Base-by-base conservation (phyloP, 2,888 invertebrate genomes). In the Eumerus sabulonum region DNA sequence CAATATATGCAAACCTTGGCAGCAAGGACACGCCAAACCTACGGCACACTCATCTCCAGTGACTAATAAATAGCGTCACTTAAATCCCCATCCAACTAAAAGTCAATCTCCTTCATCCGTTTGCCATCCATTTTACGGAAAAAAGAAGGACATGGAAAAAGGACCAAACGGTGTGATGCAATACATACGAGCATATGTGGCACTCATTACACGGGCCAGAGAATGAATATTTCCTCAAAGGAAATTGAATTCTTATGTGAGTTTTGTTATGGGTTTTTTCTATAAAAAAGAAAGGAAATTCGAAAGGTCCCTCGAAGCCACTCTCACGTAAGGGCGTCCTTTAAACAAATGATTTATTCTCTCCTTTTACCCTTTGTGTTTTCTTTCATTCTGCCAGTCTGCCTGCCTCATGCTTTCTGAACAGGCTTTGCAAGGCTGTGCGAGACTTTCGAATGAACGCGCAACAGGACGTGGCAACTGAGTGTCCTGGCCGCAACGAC, bases 181-280 rank as follows among this genome's bases (percentile, higher is more conserved):
- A 11, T 40, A n/a, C 11, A n/a, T 40, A 3, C 12, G 40, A 40
- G 45, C 35, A 17, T 63, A 73, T 73, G 57, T 79, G 51, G 67
- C 63, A 79, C 72, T 79, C 77, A 73, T 79, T 73, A 63, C 57
- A n/a, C 63, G 35, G 51, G 53, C 40, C 54, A 68, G 62, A n/a
- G 53, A 59, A 73, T 73, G 73, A 73, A 73, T 73, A 73, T 73
- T 73, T 79, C 63, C 68, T 68, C 36, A 53, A 57, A 63, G 77
- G 77, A 79, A 73, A 79, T 79, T 79, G 77, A 79, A 79, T 79
- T 79, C 68, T 68, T 79, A 77, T 77, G 57, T 77, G 77, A 77
- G 62, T 77, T 77, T 72, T 77, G 72, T 77, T 73, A 72, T 27
- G 67, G 77, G 57, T 68, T 73, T 63, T 56, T 60, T 63, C 56